Evolutionary conservation across 2,113 vertebrate species (phyloP), one percentile per base, ranked within the genome.

Genomic region (cattle (Bos taurus)): DNA sequence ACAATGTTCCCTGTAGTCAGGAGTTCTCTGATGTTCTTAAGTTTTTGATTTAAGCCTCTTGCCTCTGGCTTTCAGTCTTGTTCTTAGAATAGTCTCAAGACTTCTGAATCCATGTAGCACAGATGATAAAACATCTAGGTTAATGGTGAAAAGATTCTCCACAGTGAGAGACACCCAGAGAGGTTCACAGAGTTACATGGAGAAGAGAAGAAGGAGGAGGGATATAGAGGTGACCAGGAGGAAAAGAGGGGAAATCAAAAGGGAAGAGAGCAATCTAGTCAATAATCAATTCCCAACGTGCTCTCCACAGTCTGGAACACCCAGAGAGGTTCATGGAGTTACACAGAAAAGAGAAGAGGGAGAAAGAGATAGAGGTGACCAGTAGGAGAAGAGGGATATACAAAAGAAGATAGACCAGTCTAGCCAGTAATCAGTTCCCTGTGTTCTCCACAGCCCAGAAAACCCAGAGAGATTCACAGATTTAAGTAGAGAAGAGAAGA

Each of bases 351-450:
- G 13, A 62, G 28, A 62, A 16, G 28, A 62, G 13, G 60, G 28
- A 62, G 60, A 62, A 30, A 33, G 13, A 62, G 6, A 62, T 62
- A 62, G 28, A 62, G 14, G 60, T 62, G 28, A 15, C 28, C 28
- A 16, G 0, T 6, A 62, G 3, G 28, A 62, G 28, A 62, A 62
- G 19, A 71, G 67, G 36, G n/a, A n/a, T 0, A 23, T 4, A 2
- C n/a, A 71, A 71, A 64, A 12, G 9, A 23, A 4, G 10, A 71
- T 21, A 71, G 9, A 36, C 8, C n/a, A 71, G 3, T 71, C 19
- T 71, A 71, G 9, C n/a, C n/a, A 71, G n/a, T 23, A 71, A 71
- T 71, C n/a, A 71, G 10, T 71, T 36, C 19, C 9, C 9, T 36
- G n/a, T 71, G n/a, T 36, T 36, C n/a, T 71, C 19, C n/a, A 40